Conservation (phyloP, 2,888 invertebrate species). For the Luffia ferchaultella region DNA sequence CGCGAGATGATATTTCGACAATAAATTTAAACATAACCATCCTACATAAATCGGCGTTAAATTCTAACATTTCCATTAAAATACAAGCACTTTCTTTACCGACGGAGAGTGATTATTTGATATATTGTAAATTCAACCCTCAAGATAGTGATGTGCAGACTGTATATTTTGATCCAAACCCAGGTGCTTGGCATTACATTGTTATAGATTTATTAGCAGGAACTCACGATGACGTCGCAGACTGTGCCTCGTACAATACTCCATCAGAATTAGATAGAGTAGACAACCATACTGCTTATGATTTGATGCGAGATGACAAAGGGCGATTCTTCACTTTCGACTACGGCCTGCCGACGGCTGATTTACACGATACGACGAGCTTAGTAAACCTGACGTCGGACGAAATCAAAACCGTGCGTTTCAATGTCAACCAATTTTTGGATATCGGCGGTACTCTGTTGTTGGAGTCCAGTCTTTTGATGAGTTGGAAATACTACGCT, state of each 20-base stretch:
- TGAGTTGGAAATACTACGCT: slow-evolving; percentile 60
- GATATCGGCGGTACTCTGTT: slow-evolving; percentile 85
- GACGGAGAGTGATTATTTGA: slow-evolving; percentile 47
- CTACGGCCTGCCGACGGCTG: slow-evolving; percentile 73
- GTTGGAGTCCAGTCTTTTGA: slow-evolving; percentile 74
- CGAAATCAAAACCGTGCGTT: slow-evolving; percentile 71
- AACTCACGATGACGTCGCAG: slow-evolving; percentile 29
- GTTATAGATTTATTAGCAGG: slow-evolving; percentile 25
- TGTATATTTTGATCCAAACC: slow-evolving; percentile 60
- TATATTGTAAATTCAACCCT: slow-evolving; percentile 56
- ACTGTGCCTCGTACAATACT: slow-evolving; percentile 41
- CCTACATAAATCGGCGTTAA: slow-evolving; percentile 32
- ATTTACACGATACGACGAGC: slow-evolving; percentile 70
- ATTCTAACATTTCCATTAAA: slow-evolving; percentile 35
- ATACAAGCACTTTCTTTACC: slow-evolving; percentile 64
- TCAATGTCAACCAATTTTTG: slow-evolving; percentile 71
- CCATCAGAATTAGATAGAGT: slow-evolving; percentile 28
- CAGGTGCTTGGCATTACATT: slow-evolving; percentile 69
- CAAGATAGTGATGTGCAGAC: slow-evolving; percentile 35
- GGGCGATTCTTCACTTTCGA: slow-evolving; percentile 80
- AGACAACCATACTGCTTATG: slow-evolving; percentile 31
- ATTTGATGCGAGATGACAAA: slow-evolving; percentile 67
- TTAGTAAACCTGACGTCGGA: slow-evolving; percentile 73
- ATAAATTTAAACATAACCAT: slow-evolving; percentile 43
- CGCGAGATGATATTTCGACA: slow-evolving; percentile 30